Base-by-base conservation (phyloP, 1,140 invertebrate species). In the Goniozus legneri region DNA sequence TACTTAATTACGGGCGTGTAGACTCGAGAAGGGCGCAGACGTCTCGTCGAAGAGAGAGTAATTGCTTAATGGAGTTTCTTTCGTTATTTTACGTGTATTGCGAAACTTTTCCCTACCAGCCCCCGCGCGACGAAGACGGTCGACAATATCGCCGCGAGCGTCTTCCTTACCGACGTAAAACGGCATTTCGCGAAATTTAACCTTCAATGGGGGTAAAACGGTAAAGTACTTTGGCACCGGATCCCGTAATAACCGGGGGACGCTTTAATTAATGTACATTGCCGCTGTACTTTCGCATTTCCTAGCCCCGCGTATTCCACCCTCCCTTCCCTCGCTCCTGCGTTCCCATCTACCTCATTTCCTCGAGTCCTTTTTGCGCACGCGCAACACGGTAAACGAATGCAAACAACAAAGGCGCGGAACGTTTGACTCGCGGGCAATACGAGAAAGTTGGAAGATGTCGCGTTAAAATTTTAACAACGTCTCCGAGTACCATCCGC, bases 311-410 rank as follows among this genome's bases (percentile, higher is more conserved):
- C 24, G 24, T 27, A 10, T 10, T 27, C 24, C 24, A 27, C 10
- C 24, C 42, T 37, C 19, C n/a, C n/a, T n/a, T n/a, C n/a, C n/a
- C n/a, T n/a, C n/a, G n/a, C n/a, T n/a, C n/a, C n/a, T n/a, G n/a
- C n/a, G n/a, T n/a, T n/a, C n/a, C n/a, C n/a, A n/a, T n/a, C n/a
- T n/a, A n/a, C n/a, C n/a, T n/a, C n/a, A n/a, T n/a, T n/a, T n/a
- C n/a, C n/a, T n/a, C n/a, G n/a, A n/a, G n/a, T n/a, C n/a, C n/a
- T n/a, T n/a, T n/a, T n/a, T n/a, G n/a, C n/a, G n/a, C n/a, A n/a
- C n/a, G n/a, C n/a, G n/a, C n/a, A n/a, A n/a, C n/a, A n/a, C 16
- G 35, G 32, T 36, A 44, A 57, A 52, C 37, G 50, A 56, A 56
- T 40, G 48, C 55, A 56, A 57, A 56, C 49, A 56, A 52, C 24